Evolutionary conservation across 2,888 invertebrate species (phyloP), one percentile per base, ranked within the genome.

Genomic region (Sarcophaga carnaria): DNA sequence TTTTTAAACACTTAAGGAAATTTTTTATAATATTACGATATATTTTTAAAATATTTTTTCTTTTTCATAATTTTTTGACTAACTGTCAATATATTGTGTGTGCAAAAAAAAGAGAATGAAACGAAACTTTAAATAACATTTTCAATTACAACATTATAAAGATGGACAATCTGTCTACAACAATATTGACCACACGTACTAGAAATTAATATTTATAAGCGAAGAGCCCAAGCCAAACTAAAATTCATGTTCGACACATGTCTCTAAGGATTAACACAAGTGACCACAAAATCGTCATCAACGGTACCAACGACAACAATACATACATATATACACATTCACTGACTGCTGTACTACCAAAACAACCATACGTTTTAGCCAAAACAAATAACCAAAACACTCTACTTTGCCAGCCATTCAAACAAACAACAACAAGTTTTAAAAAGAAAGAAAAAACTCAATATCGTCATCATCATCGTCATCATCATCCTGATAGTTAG

Each of bases 101-200:
- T 37, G 47, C 14, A 59, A 54, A 60, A 67, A 49, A 49, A 37
- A 47, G 22, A n/a, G 27, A 66, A 77, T 14, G 4, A 69, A 86
- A 77, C n/a, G 4, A 69, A 86, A 80, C 83, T 80, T 87, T 83
- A 81, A 81, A 83, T 70, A 87, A 83, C 83, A 91, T 90, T 92
- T 92, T 91, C 92, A 92, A 92, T 92, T 92, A 92, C 92, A 91
- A 90, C 92, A 92, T 93, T 93, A 93, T 92, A 92, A 91, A 92
- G 92, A 93, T 93, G 92, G 92, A 92, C 93, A 93, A 92, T 91
- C 92, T 92, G 93, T 92, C 92, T 91, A 88, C 90, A 90, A 90
- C 91, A 92, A 91, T 91, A 90, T 90, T 89, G 90, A 88, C 77
- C 84, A 83, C 88, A 89, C 88, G 90, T 89, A 90, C 88, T 89